Base-by-base conservation (phyloP, 2,888 invertebrate genomes). In the Acleris laterana region DNA sequence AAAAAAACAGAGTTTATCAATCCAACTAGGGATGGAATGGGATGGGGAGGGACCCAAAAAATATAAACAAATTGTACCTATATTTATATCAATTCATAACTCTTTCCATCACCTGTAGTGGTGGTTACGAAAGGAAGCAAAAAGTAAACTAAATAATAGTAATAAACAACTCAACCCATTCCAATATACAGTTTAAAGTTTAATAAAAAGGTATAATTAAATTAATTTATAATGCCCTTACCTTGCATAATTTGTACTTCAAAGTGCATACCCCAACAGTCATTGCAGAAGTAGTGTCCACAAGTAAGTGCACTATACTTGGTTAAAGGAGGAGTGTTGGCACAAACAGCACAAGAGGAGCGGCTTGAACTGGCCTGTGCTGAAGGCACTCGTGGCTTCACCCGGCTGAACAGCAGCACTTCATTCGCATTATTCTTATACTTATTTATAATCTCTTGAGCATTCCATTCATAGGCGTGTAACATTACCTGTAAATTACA, bases 201-300 rank as follows among this genome's bases (percentile, higher is more conserved):
- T 6, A 46, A 44, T 44, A 32, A 7, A 38, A 38, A 11, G 51
- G n/a, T n/a, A 16, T 5, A 13, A 20, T 11, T 13, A 22, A 22
- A 11, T 6, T 22, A 16, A 1, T 16, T 22, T 13, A n/a, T 51
- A 6, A 6, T 32, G 11, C 1, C 16, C 63, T 94, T 94, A 89
- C 98, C 97, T 93, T 97, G 97, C 88, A 95, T 95, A 76, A 99
- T 97, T 95, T 99, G 99, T 79, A 98, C 97, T 94, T 99, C 98
- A 89, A 99, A 98, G 94, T 98, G 98, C 94, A 95, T 96, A 69
- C 96, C 95, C 99, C 99, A 99, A 88, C 99, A 99, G 72, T 97
- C 97, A 87, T 96, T 96, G 88, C 99, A 99, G 89, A 99, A 99
- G 70, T 95, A 95, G 90, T 99, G 99, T 22, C 96, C 96, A 92